A percentile compares a stretch with the other conserved stretches of the same genome.
Conservation (phyloP, 2,113 vertebrate genomes). For the Mionectes macconnelli region DNA sequence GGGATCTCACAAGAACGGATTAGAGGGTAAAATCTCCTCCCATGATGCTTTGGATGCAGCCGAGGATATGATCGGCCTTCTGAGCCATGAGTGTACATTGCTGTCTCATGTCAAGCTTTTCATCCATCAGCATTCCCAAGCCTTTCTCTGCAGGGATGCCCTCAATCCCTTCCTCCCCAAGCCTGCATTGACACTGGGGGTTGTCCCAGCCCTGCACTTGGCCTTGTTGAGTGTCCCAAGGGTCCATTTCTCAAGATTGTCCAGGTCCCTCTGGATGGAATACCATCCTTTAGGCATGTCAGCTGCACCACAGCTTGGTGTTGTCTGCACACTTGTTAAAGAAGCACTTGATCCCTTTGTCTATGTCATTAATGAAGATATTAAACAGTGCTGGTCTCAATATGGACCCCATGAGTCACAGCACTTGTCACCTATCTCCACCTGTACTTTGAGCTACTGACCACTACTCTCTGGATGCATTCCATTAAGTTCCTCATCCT, state of each 20-base stretch:
- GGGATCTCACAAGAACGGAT: neutral
- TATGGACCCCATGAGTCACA: neutral
- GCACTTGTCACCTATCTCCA: neutral
- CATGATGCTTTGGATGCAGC: neutral
- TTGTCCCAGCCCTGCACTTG: no score
- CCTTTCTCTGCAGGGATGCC: neutral
- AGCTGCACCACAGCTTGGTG: neutral
- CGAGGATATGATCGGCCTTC: neutral
- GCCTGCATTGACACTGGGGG: neutral
- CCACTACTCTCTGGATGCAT: neutral
- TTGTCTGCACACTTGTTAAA: neutral
- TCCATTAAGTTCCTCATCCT: neutral
- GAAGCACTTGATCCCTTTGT: neutral
- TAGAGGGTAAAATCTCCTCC: neutral
- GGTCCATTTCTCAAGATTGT: no score
- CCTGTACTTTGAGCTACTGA: neutral
- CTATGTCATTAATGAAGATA: neutral
- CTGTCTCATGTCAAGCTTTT: neutral
- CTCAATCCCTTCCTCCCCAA: neutral
- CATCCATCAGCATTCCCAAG: neutral
- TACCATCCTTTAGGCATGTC: rapidly evolving
- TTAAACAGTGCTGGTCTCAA: neutral
- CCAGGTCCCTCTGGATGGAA: neutral
- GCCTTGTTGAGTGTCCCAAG: neutral
- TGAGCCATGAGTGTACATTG: neutral